Evolutionary conservation across 2,797 vertebrate genomes (phyloP), one percentile per base, ranked within the genome.

Genomic region (Margarornis squamiger): DNA sequence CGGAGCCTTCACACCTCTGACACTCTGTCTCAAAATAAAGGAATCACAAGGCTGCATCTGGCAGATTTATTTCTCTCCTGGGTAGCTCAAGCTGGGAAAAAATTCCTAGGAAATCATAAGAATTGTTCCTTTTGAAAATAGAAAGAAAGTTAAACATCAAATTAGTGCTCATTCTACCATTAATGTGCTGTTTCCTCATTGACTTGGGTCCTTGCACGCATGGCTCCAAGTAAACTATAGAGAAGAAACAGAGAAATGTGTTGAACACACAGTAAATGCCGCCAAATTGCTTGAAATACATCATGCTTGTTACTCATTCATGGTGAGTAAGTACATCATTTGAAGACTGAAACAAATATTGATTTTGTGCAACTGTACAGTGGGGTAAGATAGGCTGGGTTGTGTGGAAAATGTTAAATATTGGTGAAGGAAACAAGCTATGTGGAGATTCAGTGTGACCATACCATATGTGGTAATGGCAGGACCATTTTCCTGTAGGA

Each of bases 231-330:
- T 59, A 27, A 91, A 24, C 18, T 63, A 36, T 2, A 16, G 61
- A 26, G 3, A 68, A 62, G 43, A 43, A 84, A 81, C 18, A 1
- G 12, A 61, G 18, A 84, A 78, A 74, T 34, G 2, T 41, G 29
- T 45, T 15, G 58, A 76, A 41, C 1, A 3, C 21, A 21, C 12
- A 48, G 32, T 7, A 88, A 83, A 83, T 39, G 18, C 9, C 63
- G 45, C 0, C 0, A 62, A 45, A 32, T n/a, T 0, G 0, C 77
- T 52, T 20, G 23, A 63, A 84, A 17, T 57, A n/a, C 36, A 3
- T 18, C 26, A 21, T 77, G 18, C 1, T 17, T 81, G 27, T 22
- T 74, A 20, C 29, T 67, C 63, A 43, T 34, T 45, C 1, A 1
- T 16, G 6, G 14, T 61, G 21, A 62, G 39, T 13, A 45, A 11